These are phyloP conservation scores for Epinephelus lanceolatus DNA, from an alignment of 2,113 vertebrate species.

Conservation along the genomic window DNA sequence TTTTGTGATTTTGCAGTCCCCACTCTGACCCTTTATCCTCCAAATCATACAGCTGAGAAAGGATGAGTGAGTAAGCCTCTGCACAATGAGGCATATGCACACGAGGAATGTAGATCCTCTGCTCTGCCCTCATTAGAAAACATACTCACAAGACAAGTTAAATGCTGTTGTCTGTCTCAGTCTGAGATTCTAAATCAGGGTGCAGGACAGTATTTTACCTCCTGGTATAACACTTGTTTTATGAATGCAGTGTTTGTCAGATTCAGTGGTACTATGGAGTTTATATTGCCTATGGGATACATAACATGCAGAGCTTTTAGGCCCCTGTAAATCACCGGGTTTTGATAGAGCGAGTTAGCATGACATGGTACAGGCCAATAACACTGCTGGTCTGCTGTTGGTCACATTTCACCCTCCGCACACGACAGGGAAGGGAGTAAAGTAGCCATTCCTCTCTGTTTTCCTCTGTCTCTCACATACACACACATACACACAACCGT, in stretches of 20 bases:
- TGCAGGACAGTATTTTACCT: constrained; percentile 35
- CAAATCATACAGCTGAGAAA: constrained; percentile 29
- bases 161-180: constrained; percentile 30
- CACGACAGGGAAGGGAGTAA: constrained; percentile 52
- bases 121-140: constrained; percentile 68
- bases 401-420: constrained; percentile 75
- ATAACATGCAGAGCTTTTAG: constrained; percentile 57
- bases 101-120: constrained; percentile 78
- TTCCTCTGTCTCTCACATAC: constrained; percentile 33
- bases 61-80: constrained; percentile 45
- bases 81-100: constrained; percentile 76
- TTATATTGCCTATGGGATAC: constrained; percentile 71
- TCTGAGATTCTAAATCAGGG: constrained; percentile 12
- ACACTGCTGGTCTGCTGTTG: constrained; percentile 73
- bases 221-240: constrained; percentile 56
- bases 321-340: constrained; percentile 65
- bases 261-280: constrained; percentile 43
- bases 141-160: constrained; percentile 54
- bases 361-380: constrained; percentile 69
- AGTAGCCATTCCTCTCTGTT: constrained; percentile 43
- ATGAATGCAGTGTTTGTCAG: constrained; percentile 66
- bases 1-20: background rate
- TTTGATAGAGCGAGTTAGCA: constrained; percentile 63
- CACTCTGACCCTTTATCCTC: constrained; percentile 21
- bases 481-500: constrained; percentile 40